Conservation (phyloP, 2,113 vertebrate species). For the Porphyrio hochstetteri region DNA sequence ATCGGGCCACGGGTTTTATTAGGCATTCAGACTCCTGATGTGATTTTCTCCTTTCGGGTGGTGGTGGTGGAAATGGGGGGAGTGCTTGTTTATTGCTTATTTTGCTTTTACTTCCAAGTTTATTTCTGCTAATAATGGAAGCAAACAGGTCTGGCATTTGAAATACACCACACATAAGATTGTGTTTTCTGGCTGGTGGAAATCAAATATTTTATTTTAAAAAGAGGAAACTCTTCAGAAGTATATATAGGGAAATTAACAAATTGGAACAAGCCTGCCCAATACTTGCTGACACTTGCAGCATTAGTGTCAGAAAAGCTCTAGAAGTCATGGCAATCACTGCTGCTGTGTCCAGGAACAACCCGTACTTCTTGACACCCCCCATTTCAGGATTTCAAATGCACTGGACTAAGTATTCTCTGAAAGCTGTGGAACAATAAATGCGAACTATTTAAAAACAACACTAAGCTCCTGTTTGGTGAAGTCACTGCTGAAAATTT, state of each 20-base stretch:
- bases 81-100: background rate
- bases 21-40: background rate
- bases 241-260: background rate
- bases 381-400: background rate
- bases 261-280: background rate
- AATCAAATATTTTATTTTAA: background rate
- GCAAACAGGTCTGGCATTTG: background rate
- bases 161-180: rapidly evolving
- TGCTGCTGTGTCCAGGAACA: background rate
- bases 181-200: background rate
- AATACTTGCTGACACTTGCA: background rate
- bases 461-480: background rate
- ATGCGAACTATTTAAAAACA: background rate
- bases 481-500: background rate
- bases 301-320: background rate
- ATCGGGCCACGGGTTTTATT: background rate
- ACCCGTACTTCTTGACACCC: background rate
- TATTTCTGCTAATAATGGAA: background rate
- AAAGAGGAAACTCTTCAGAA: background rate
- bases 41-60: background rate
- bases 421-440: background rate
- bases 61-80: no score
- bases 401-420: background rate
- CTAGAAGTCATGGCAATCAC: background rate
- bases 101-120: background rate